Evolutionary conservation across 2,888 invertebrate genomes (phyloP).

Genomic region (Drosophila birchii): DNA sequence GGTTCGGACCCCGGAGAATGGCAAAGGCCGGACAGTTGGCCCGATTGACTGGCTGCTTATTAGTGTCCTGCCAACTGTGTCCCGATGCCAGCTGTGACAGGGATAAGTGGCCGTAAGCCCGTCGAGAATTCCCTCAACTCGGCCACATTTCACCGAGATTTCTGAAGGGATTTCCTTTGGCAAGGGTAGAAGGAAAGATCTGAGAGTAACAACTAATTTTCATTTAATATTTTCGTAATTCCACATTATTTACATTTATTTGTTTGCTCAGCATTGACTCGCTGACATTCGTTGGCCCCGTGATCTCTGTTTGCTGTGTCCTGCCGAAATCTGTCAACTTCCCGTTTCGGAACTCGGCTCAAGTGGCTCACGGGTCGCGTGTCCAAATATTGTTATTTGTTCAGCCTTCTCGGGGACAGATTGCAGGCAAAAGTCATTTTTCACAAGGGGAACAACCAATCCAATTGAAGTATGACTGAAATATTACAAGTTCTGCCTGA

Average conservation of each 20-base stretch:
- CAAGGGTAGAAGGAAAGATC: background rate
- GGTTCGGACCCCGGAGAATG: conserved; percentile 32
- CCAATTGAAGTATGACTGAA: conserved; percentile 15
- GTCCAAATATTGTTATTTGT: conserved; percentile 64
- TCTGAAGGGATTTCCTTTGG: conserved; percentile 14
- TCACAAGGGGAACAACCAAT: conserved; percentile 14
- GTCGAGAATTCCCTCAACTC: conserved; percentile 41
- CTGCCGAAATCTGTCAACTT: conserved; percentile 73
- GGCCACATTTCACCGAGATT: conserved; percentile 40
- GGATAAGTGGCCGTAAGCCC: conserved; percentile 73
- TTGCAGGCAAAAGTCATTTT: conserved; percentile 9
- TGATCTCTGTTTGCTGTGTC: conserved; percentile 44
- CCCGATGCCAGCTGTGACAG: conserved; percentile 68
- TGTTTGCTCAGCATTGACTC: conserved; percentile 75
- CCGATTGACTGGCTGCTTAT: conserved; percentile 71
- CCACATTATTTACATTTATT: conserved; percentile 75
- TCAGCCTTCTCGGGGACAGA: conserved; percentile 54
- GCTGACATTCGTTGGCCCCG: conserved; percentile 52
- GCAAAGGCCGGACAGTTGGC: conserved; percentile 44
- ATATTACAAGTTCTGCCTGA: conserved; percentile 22
- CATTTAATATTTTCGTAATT: conserved; percentile 69
- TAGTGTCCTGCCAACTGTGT: conserved; percentile 59
- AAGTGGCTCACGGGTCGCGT: conserved; percentile 57
- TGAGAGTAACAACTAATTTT: conserved; percentile 54
- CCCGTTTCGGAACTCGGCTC: conserved; percentile 44